Base-by-base conservation (phyloP, 2,888 invertebrate genomes). In the Chironomus riparius region DNA sequence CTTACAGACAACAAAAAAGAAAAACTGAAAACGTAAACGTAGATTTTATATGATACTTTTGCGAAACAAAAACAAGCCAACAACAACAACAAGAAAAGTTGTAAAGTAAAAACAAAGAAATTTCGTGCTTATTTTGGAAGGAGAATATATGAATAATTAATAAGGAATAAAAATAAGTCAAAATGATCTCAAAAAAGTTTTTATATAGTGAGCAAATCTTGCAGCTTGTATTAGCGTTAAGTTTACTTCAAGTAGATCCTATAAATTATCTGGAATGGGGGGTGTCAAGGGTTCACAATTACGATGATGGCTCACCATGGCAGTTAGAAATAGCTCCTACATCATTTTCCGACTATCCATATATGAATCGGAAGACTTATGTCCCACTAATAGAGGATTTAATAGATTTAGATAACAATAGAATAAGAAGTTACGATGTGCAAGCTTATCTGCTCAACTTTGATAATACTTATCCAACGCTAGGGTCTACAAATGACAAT, bases 171-270 rank as follows among this genome's bases (percentile, higher is more conserved):
- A 28, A 15, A 68, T 28, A 62, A 78, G 72, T 47, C 7, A 62
- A 65, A 81, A 94, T 94, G 93, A 87, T 93, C 85, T 90, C 91
- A 80, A 85, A 92, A 80, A 94, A 94, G 85, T 94, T 94, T 83
- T 85, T 92, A 69, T 92, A 92, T 80, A 89, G 92, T 72, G 92
- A 93, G 82, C 93, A 94, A 86, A 86, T 94, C 80, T 84, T 95
- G 78, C 90, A 94, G 83, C 85, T 94, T 79, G 91, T 95, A 79
- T 83, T 96, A 82, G 87, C 95, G 79, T 85, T 95, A 80, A 91
- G 94, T 83, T 86, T 95, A 78, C 83, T 95, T 76, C 88, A 93
- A 79, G 90, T 91, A 13, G 90, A 93, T 81, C 91, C 92, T 0
- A 28, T 68, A 4, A 87, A 88, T 24, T 89, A 91, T 80, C 83